Conservation (phyloP, 2,797 vertebrate genomes). For the Serranus cabrilla region DNA sequence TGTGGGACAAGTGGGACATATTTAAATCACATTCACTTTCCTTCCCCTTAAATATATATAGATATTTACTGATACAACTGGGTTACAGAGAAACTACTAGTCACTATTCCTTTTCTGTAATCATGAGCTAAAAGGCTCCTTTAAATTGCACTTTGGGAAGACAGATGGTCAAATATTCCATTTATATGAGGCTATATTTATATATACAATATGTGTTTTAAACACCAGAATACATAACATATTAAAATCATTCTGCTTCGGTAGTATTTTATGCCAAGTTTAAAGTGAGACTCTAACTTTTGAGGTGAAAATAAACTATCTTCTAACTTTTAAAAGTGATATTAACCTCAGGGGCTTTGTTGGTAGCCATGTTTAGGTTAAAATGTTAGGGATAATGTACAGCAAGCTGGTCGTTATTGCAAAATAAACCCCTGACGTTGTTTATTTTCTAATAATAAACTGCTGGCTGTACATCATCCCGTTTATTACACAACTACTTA, state of each 20-base stretch:
- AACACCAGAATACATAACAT: slow-evolving; percentile 18
- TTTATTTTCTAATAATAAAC: too few relatives aligned
- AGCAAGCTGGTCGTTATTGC: too few relatives aligned
- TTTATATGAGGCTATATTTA: slow-evolving; percentile 18
- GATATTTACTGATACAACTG: slow-evolving; percentile 79
- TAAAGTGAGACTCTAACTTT: slow-evolving; percentile 46
- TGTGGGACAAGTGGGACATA: slow-evolving; percentile 72
- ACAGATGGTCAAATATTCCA: slow-evolving; percentile 47
- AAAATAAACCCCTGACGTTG: too few relatives aligned
- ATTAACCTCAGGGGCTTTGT: background rate
- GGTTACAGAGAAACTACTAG: slow-evolving; percentile 82
- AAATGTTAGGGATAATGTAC: too few relatives aligned
- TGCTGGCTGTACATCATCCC: too few relatives aligned
- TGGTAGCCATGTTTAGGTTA: too few relatives aligned
- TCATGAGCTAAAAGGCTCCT: slow-evolving; percentile 88
- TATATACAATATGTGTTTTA: slow-evolving; percentile 21
- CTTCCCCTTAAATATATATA: slow-evolving; percentile 67
- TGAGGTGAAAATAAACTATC: too few relatives aligned
- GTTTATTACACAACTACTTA: too few relatives aligned
- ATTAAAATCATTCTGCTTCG: slow-evolving; percentile 14
- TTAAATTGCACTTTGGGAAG: slow-evolving; percentile 79
- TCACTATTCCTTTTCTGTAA: slow-evolving; percentile 85
- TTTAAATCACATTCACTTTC: slow-evolving; percentile 78
- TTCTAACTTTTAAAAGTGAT: too few relatives aligned
- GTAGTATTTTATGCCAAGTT: background rate